Evolutionary conservation across 2,797 vertebrate species (phyloP).

Genomic region (Arrhamphus sclerolepis): DNA sequence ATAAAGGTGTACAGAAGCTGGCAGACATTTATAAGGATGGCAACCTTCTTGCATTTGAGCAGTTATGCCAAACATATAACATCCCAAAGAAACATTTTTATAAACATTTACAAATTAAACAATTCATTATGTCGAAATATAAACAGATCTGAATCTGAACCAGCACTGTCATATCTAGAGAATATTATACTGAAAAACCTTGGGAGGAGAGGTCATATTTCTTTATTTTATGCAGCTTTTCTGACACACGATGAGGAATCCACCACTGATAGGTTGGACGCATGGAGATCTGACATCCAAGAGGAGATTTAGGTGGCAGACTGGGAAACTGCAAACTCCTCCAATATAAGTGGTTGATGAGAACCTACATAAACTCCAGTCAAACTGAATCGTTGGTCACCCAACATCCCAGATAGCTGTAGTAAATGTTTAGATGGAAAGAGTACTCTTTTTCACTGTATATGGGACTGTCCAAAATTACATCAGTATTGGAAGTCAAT

Average conservation of each 20-base stretch:
- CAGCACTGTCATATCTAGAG: not conserved
- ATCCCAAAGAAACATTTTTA: not conserved
- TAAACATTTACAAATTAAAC: not conserved
- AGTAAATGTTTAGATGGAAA: constrained; percentile 5
- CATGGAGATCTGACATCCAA: not conserved
- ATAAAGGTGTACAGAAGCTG: constrained; percentile 5
- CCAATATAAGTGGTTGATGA: constrained; percentile 7
- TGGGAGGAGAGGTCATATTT: not conserved
- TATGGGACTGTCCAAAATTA: constrained; percentile 9
- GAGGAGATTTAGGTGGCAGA: not conserved
- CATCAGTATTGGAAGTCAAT: constrained; percentile 4
- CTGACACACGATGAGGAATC: not conserved
- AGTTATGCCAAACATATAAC: not conserved
- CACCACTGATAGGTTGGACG: not conserved
- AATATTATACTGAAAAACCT: too few species aligned
- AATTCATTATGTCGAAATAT: constrained; percentile 8
- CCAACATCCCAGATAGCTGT: not conserved
- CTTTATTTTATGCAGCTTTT: not conserved
- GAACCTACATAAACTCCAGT: not conserved
- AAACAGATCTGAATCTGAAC: not conserved
- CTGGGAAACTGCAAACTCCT: not conserved
- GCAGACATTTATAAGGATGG: not conserved
- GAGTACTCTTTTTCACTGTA: constrained; percentile 8
- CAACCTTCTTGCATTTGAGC: not conserved
- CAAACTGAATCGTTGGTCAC: constrained; percentile 1